Conservation (phyloP, 2,888 invertebrate genomes). For the Cosmorhoe ocellata region DNA sequence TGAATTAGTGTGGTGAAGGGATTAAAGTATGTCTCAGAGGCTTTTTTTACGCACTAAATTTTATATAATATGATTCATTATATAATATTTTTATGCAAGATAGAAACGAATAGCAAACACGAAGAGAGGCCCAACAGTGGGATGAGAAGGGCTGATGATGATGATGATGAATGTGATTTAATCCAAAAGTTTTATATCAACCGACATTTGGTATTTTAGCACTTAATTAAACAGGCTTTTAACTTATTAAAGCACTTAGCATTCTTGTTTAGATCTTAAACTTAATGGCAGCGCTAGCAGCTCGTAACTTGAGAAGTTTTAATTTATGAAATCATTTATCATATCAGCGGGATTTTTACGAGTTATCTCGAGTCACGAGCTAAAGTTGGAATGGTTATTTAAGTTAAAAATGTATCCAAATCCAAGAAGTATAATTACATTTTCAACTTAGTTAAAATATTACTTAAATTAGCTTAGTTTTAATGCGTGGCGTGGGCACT, state of each 20-base stretch:
- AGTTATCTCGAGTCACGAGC: slow-evolving; percentile 30
- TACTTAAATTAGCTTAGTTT: background rate
- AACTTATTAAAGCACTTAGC: slow-evolving; percentile 3
- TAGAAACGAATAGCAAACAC: too few species aligned
- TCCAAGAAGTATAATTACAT: background rate
- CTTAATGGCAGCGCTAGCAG: slow-evolving; percentile 32
- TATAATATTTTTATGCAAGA: too few species aligned
- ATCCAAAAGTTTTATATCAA: too few species aligned
- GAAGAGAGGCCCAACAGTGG: too few species aligned
- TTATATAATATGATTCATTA: too few species aligned
- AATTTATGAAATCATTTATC: slow-evolving; percentile 37
- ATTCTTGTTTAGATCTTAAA: slow-evolving; percentile 28
- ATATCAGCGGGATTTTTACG: slow-evolving; percentile 37
- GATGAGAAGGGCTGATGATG: too few species aligned
- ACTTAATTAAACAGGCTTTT: background rate
- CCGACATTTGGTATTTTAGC: background rate
- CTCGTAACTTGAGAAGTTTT: slow-evolving; percentile 34
- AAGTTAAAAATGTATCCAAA: slow-evolving; percentile 10
- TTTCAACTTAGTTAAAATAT: background rate
- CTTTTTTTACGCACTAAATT: too few species aligned
- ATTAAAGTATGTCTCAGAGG: too few species aligned
- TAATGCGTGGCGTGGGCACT: too few species aligned
- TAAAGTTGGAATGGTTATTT: slow-evolving; percentile 21
- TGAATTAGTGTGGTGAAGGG: too few species aligned
- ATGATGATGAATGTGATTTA: too few species aligned